Base-by-base conservation (phyloP, 2,888 invertebrate species). In the Agrotis ipsilon region DNA sequence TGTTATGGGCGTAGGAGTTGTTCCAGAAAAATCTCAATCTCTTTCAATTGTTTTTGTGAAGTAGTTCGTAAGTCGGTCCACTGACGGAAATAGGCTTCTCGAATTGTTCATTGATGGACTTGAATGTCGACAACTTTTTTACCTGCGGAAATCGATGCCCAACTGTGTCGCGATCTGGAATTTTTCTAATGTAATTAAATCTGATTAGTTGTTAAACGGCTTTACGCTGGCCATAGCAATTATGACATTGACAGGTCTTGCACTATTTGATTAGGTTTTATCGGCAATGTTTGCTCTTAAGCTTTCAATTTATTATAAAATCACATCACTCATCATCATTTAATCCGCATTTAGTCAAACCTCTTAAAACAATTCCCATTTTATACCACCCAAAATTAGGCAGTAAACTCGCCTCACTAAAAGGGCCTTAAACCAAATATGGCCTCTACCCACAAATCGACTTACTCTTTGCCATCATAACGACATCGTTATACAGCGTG, bases 401-500 rank as follows among this genome's bases (percentile, higher is more conserved):
- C 4, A 76, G 58, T 0, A 78, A 39, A 24, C 45, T 32, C 16
- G 58, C 2, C 54, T 39, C 27, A 46, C 18, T 18, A 32, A 58
- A 61, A 24, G 1, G 43, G 0, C 5, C 27, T 19, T 46, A 49
- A 0, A 13, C 3, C 39, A 39, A 52, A 4, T 32, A 27, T 67
- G 21, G 13, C 68, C 6, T 59, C 43, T 71, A 7, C 9, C 3
- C 13, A n/a, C 24, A 54, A 54, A 11, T 45, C 2, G 27, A 45
- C 43, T 5, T 83, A 82, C n/a, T 87, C 88, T 88, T 39, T 88
- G 89, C 48, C 75, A 21, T 68, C 66, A 51, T 83, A 83, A 83
- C 85, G 82, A 84, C 83, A 77, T 80, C 82, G 82, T 82, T 87
- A 86, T 82, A 83, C 83, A 86, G 87, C 83, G 83, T 74, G 64